These are phyloP conservation scores for Bovichtus variegatus DNA, from an alignment of 2,797 vertebrate species.

Conservation along the genomic window DNA sequence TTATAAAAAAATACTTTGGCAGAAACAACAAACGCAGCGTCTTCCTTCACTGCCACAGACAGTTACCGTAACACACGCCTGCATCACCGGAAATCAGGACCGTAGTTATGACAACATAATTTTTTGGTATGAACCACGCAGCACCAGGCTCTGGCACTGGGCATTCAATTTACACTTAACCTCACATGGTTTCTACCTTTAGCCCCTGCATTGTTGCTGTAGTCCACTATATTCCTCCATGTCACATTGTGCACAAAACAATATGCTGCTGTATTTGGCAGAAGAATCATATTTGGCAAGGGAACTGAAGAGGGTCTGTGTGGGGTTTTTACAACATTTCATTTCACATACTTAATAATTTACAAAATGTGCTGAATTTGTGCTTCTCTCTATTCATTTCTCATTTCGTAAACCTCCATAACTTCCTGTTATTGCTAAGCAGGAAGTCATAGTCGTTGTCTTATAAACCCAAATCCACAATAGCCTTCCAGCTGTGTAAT, in stretches of 20 bases:
- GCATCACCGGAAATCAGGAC: constrained; percentile 4
- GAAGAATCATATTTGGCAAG: constrained; percentile 6
- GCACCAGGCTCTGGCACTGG: accelerated
- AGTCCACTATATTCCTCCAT: neutral
- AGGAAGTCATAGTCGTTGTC: neutral
- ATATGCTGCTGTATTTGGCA: neutral
- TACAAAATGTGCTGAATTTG: neutral
- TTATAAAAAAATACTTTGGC: neutral
- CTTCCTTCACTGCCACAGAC: neutral
- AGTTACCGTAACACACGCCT: neutral
- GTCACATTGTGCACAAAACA: neutral
- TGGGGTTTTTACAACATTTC: constrained; percentile 18
- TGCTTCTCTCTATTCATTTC: constrained; percentile 1
- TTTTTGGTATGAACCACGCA: neutral
- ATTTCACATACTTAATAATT: constrained; percentile 28
- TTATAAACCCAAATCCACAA: too few species aligned
- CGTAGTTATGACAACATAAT: neutral
- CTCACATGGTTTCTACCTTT: neutral
- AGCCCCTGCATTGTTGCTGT: neutral
- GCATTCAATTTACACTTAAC: constrained; percentile 10
- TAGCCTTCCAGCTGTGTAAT: too few species aligned
- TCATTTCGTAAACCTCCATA: constrained; percentile 1
- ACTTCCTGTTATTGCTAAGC: neutral
- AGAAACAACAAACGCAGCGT: neutral
- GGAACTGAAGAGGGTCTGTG: neutral